These are phyloP conservation scores for Apodemus speciosus DNA, from an alignment of 2,113 vertebrate species.

Conservation along the genomic window DNA sequence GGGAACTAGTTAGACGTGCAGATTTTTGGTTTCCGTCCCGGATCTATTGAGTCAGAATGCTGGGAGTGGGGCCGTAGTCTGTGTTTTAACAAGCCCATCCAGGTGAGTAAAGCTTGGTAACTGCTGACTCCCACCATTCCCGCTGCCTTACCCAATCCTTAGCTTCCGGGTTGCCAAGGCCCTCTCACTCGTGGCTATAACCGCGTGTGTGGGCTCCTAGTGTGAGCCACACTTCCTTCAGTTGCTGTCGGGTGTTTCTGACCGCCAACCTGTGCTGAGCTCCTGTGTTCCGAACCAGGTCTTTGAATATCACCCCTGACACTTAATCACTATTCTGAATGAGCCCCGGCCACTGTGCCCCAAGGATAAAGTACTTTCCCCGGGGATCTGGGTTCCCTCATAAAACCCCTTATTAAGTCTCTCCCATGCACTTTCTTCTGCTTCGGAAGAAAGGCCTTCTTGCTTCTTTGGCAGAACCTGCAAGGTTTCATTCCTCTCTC, in stretches of 20 bases:
- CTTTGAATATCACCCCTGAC: neutral
- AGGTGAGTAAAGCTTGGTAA: neutral
- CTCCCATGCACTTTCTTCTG: too few relatives aligned
- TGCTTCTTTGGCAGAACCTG: neutral
- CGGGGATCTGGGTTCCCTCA: neutral
- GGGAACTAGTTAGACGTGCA: constrained; percentile 13
- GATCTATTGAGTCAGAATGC: constrained; percentile 20
- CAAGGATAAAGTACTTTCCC: neutral
- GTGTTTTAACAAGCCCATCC: constrained; percentile 1
- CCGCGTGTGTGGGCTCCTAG: neutral
- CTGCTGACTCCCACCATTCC: neutral
- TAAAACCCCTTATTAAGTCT: neutral
- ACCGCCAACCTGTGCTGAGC: neutral
- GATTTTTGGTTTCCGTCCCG: neutral
- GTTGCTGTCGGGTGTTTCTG: neutral
- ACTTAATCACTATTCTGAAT: neutral
- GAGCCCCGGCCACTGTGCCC: neutral
- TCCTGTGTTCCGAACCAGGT: neutral
- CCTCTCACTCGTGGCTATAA: neutral
- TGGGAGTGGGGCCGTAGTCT: neutral
- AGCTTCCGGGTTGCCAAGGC: neutral
- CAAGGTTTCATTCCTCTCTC: neutral
- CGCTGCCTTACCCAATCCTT: neutral
- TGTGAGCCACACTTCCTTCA: neutral
- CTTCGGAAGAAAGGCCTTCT: too few relatives aligned